Evolutionary conservation across 2,113 vertebrate genomes (phyloP).

Genomic region (Echinops telfairi): DNA sequence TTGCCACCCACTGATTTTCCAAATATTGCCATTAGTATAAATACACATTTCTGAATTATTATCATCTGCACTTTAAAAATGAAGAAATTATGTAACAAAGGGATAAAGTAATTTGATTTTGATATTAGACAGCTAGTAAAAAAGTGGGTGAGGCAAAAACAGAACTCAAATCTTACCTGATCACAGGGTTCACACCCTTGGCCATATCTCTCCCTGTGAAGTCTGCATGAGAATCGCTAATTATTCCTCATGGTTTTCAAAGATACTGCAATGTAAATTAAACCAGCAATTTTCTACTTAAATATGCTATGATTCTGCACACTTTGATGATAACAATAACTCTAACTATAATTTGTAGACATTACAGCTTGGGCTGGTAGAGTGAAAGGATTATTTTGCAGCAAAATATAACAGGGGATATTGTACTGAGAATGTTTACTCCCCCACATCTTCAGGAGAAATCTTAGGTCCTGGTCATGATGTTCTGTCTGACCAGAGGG

Average conservation of each 20-base stretch:
- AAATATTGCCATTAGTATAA: not conserved
- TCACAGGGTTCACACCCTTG: not conserved
- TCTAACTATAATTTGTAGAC: not conserved
- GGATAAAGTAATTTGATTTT: not conserved
- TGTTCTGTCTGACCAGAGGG: not conserved
- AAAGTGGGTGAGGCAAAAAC: not conserved
- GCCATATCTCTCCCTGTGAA: not conserved
- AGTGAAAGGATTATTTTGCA: not conserved
- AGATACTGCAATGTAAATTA: not conserved
- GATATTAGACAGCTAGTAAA: not conserved
- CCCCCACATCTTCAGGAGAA: not conserved
- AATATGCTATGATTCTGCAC: not conserved
- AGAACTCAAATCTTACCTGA: not conserved
- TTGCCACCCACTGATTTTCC: not conserved
- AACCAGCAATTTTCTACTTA: not conserved
- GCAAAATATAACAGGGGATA: not conserved
- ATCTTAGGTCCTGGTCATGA: not conserved
- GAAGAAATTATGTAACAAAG: not conserved
- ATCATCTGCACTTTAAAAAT: not conserved
- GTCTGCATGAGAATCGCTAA: no score
- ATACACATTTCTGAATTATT: not conserved
- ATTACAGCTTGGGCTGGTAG: not conserved
- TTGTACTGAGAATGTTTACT: not conserved
- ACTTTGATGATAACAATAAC: not conserved
- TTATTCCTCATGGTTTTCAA: not conserved